phyloP scores from a whole-genome alignment of 2,888 invertebrate species.

The Troides helena region DNA sequence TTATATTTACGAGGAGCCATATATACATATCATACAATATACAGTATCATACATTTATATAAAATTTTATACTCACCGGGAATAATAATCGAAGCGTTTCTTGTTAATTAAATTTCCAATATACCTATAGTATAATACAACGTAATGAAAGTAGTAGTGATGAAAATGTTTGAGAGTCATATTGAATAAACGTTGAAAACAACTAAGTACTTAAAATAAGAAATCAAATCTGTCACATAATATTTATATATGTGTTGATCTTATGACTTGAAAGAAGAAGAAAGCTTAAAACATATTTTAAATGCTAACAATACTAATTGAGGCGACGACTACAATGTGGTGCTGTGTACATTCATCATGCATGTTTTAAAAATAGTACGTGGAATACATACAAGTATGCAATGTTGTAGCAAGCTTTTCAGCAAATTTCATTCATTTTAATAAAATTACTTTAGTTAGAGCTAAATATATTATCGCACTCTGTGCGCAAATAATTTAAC shows the following conservation, averaged over 20 bases:
- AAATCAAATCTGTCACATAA: background rate
- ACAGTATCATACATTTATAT: background rate
- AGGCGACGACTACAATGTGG: background rate
- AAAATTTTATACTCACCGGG: background rate
- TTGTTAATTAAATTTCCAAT: background rate
- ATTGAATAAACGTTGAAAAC: background rate
- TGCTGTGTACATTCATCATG: no score
- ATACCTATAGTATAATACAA: background rate
- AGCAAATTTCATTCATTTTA: background rate
- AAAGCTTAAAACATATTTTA: background rate
- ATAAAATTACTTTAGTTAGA: background rate
- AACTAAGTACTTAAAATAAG: background rate
- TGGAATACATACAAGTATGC: no score
- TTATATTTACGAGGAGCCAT: background rate
- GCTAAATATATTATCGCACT: background rate
- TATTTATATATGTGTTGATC: background rate
- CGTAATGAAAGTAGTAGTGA: no score
- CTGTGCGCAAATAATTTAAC: background rate
- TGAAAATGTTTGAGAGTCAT: background rate
- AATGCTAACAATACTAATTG: background rate
- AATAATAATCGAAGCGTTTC: background rate
- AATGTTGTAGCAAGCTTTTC: no score
- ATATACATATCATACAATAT: no score
- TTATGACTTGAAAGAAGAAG: background rate
- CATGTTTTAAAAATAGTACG: no score